Conservation (phyloP, 2,113 vertebrate species). For the Chlorocebus sabaeus region DNA sequence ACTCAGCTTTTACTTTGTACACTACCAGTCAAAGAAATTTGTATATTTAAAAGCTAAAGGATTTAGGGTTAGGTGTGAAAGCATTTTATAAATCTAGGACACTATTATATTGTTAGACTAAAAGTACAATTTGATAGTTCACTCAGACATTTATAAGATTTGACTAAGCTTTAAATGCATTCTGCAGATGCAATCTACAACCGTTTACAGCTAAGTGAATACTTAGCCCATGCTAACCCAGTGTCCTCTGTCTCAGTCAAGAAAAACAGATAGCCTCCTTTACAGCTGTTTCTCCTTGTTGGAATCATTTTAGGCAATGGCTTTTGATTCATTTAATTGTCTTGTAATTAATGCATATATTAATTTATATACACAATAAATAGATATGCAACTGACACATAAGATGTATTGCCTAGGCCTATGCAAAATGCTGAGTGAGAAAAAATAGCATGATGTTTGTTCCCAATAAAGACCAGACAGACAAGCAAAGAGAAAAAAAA, state of each 20-base stretch:
- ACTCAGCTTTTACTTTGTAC: not conserved
- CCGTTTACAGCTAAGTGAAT: conserved; percentile 41
- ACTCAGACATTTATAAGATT: conserved; percentile 52
- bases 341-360: conserved; percentile 29
- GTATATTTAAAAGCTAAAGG: conserved; percentile 32
- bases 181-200: conserved; percentile 37
- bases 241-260: not conserved
- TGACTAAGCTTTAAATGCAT: conserved; percentile 33
- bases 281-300: not conserved
- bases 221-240: conserved; percentile 41
- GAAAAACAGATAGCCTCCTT: conserved; percentile 18
- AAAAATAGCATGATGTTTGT: not conserved
- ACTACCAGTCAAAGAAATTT: conserved; percentile 18
- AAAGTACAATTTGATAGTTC: conserved; percentile 49
- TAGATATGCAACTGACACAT: not conserved
- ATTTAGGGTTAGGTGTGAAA: not conserved
- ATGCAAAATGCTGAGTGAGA: not conserved
- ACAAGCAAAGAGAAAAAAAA: not conserved
- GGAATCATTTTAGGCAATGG: not conserved
- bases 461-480: not conserved
- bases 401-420: not conserved
- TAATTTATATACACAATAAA: not conserved
- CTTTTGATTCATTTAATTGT: conserved; percentile 32
- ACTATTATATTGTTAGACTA: conserved; percentile 32
- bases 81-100: conserved; percentile 48